Evolutionary conservation across 2,888 invertebrate species (phyloP), one percentile per base, ranked within the genome.

Genomic region (Diaphora mendica): DNA sequence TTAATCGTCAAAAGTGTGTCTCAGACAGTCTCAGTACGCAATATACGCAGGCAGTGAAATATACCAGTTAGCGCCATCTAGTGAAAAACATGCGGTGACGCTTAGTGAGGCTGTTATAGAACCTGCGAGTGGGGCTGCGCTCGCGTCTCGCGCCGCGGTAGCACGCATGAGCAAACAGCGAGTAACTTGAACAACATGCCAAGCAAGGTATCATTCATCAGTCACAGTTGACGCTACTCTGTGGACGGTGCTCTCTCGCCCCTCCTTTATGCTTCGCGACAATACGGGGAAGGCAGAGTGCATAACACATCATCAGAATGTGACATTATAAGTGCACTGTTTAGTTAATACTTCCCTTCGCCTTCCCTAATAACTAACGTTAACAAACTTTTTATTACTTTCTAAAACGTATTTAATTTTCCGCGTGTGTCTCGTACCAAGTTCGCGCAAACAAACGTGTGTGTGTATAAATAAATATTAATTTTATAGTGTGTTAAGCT

Each of bases 391-490:
- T 92, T 91, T 91, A 92, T 90, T 89, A 93, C 95, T 94, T 94
- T 95, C 95, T 94, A 94, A 95, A 92, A 91, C 92, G 92, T 93
- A 93, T 93, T 93, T 92, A 92, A 93, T 94, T 94, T 93, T 93
- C 93, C 91, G 94, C 90, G 94, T 94, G 94, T 94, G 94, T 93
- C 89, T 92, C 91, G 87, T 89, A 90, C 86, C 92, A 90, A 91
- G 91, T 91, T 91, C 90, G 91, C 92, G 92, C 89, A 89, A 91
- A 91, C 92, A 91, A 93, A 91, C 93, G 93, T 92, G 94, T 94
- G 91, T 93, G 93, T 93, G 92, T 94, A 89, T 93, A 91, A 88
- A 93, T 93, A 93, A 93, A 94, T 94, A 94, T 91, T 90, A 91
- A 93, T 91, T 90, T 88, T 86, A 89, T 90, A 89, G 92, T 91